Evolutionary conservation across 2,113 vertebrate genomes (phyloP).

Genomic region (Ageneiosus marmoratus): DNA sequence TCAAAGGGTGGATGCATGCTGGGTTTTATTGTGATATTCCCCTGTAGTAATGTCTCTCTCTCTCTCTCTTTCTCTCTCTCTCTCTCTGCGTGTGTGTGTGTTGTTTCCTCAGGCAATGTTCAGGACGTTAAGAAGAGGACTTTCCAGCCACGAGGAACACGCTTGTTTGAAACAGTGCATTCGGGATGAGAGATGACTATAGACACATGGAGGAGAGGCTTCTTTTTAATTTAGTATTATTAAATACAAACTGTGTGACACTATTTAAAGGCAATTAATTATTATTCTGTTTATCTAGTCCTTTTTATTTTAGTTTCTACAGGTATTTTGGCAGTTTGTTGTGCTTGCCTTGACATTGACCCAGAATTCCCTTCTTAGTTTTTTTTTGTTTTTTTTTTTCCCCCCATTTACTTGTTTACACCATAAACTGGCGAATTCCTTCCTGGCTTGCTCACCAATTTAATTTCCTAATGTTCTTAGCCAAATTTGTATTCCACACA

Average conservation of each 20-base stretch:
- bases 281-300: conserved; percentile 80
- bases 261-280: conserved; percentile 82
- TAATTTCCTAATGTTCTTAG: not conserved
- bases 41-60: not conserved
- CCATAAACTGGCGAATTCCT: not conserved
- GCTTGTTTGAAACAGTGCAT: conserved; percentile 72
- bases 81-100: not conserved
- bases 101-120: conserved; percentile 67
- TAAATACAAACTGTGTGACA: conserved; percentile 82
- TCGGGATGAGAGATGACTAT: conserved; percentile 57
- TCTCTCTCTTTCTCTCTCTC: too few relatives aligned
- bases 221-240: conserved; percentile 84
- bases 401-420: not conserved
- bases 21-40: not conserved
- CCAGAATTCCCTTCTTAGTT: conserved; percentile 58
- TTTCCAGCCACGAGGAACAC: conserved; percentile 70
- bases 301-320: conserved; percentile 63
- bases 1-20: not conserved
- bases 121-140: conserved; percentile 71
- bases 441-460: not conserved
- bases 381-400: conserved; percentile 55
- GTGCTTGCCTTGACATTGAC: conserved; percentile 71
- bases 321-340: conserved; percentile 73
- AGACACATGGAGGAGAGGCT: conserved; percentile 67
- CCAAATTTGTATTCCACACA: conserved; percentile 57